These are phyloP conservation scores for Cheilosia vulpina DNA, from an alignment of 2,888 invertebrate species.

Conservation along the genomic window DNA sequence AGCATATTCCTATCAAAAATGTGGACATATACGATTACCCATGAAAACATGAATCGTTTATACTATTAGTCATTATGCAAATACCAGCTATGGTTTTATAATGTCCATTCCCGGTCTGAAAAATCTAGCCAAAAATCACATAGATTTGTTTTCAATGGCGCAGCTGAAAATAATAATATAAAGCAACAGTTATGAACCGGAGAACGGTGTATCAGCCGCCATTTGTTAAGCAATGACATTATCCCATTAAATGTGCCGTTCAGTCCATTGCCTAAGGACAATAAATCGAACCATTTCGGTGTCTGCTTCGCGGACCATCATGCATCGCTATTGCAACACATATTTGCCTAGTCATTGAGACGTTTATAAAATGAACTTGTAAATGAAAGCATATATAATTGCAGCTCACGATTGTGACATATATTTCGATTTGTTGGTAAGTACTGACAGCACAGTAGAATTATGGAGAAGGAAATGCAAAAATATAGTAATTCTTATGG, in stretches of 20 bases:
- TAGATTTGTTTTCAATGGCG: neutral
- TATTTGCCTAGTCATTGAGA: conserved; percentile 8
- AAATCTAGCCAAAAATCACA: conserved; percentile 10
- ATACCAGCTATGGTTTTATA: neutral
- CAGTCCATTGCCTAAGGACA: conserved; percentile 24
- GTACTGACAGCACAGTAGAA: no score
- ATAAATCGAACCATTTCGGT: conserved; percentile 5
- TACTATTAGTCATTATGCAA: neutral
- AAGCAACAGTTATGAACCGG: conserved; percentile 6
- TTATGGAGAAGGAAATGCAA: no score
- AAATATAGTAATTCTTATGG: no score
- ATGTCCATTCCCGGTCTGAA: neutral
- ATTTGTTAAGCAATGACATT: conserved; percentile 34
- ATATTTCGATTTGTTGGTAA: no score
- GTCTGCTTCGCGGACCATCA: conserved; percentile 7
- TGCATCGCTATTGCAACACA: neutral
- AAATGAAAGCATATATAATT: conserved; percentile 32
- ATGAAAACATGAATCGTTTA: no score
- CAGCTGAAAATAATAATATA: neutral
- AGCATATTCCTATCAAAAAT: no score
- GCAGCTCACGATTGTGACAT: conserved; percentile 14
- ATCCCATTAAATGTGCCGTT: conserved; percentile 28
- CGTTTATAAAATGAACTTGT: neutral
- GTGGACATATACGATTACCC: no score
- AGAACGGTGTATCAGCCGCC: conserved; percentile 13